Conservation (phyloP, 2,797 vertebrate genomes). For the Acestrorhynchus altus region DNA sequence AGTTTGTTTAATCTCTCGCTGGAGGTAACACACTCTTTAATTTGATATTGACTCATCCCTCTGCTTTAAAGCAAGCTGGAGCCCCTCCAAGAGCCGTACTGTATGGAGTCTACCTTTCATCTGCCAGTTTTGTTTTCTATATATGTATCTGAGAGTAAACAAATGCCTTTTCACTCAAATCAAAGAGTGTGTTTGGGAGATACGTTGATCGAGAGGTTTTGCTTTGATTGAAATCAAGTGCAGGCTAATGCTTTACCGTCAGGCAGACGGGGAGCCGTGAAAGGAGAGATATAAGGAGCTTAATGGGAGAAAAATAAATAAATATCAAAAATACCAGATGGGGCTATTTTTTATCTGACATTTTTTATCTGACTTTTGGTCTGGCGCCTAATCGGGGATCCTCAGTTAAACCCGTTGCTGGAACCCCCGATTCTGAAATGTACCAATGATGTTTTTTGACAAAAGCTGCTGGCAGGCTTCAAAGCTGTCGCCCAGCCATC, state of each 20-base stretch:
- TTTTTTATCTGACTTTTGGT: conserved; percentile 35
- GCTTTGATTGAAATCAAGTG: conserved; percentile 34
- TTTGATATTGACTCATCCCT: conserved; percentile 70
- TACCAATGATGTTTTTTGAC: conserved; percentile 39
- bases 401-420: conserved; percentile 27
- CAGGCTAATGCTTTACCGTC: conserved; percentile 12
- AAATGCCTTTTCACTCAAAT: conserved; percentile 13
- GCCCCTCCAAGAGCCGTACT: neutral
- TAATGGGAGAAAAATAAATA: neutral
- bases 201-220: neutral
- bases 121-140: conserved; percentile 1
- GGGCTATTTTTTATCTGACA: conserved; percentile 16
- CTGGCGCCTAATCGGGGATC: conserved; percentile 5
- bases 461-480: conserved; percentile 22
- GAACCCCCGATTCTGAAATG: conserved; percentile 12
- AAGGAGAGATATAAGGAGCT: conserved; percentile 4
- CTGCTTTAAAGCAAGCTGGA: conserved; percentile 19
- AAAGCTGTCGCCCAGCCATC: conserved; percentile 22
- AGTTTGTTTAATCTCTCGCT: conserved; percentile 54
- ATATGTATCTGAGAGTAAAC: conserved; percentile 4
- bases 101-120: neutral
- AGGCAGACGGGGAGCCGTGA: neutral
- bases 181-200: conserved; percentile 7
- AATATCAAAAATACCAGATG: neutral
- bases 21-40: conserved; percentile 72